Evolutionary conservation across 2,113 vertebrate species (phyloP).

Genomic region (Lepidothrix coronata): DNA sequence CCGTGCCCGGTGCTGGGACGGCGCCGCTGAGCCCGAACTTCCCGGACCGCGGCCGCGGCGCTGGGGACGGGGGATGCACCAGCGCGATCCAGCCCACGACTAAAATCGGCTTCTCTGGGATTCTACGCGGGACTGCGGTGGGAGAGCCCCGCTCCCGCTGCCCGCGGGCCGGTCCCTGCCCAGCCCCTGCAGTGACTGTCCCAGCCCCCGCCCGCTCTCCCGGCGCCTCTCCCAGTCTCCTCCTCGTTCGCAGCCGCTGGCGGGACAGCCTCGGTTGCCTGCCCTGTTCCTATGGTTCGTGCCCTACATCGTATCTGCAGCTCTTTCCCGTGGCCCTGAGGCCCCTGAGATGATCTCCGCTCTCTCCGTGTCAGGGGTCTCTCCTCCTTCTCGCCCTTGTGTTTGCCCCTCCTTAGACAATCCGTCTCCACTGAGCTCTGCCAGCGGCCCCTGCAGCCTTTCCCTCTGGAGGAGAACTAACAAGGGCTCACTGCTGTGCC

Average conservation of each 20-base stretch:
- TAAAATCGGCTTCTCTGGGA: background rate
- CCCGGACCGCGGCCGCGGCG: accelerated
- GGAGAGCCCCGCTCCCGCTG: background rate
- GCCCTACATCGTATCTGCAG: accelerated
- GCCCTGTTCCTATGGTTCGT: accelerated
- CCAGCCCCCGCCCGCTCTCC: accelerated
- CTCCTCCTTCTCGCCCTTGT: background rate
- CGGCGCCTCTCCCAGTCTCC: accelerated
- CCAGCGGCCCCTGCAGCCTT: background rate
- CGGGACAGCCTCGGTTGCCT: accelerated
- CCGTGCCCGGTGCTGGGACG: accelerated
- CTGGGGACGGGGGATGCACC: accelerated
- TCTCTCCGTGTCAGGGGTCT: background rate
- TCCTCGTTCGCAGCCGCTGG: accelerated
- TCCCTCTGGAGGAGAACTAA: accelerated
- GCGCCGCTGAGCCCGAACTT: accelerated
- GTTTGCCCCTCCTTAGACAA: background rate
- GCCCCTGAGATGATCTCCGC: accelerated
- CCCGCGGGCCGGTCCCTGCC: too few relatives aligned
- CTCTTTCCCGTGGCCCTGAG: accelerated
- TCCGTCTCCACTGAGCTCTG: background rate
- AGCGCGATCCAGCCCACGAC: accelerated
- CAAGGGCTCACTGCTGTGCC: background rate
- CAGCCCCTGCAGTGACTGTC: accelerated
- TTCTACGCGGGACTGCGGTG: background rate